These are phyloP conservation scores for Trypoxylus dichotomus DNA, from an alignment of 1,140 invertebrate genomes.

Conservation along the genomic window DNA sequence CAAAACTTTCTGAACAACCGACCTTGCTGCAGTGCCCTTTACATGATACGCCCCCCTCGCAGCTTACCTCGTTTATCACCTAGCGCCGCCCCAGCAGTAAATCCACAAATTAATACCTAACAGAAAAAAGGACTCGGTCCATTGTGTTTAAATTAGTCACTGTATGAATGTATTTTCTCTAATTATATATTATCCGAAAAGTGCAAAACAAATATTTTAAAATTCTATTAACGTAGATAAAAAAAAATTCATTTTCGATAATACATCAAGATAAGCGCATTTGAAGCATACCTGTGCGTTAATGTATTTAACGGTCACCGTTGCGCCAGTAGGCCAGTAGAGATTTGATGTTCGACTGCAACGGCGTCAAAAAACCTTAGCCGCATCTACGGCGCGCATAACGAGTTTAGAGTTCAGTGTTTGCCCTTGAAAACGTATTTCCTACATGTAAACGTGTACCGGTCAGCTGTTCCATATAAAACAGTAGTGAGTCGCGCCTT, in stretches of 20 bases:
- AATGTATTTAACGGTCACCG: background rate
- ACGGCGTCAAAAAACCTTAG: background rate
- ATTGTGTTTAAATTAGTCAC: background rate
- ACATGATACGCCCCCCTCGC: no score
- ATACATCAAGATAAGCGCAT: background rate
- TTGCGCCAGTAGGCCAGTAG: background rate
- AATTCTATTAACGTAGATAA: background rate
- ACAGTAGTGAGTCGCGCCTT: background rate
- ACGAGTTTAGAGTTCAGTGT: background rate
- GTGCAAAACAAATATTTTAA: background rate
- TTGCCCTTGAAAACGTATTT: slow-evolving; percentile 4
- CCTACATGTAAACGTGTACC: background rate
- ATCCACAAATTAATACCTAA: no score
- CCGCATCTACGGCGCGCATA: background rate
- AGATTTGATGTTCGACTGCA: background rate
- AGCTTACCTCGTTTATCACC: no score
- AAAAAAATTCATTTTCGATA: background rate
- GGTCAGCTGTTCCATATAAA: background rate
- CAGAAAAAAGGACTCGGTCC: no score
- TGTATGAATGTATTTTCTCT: no score
- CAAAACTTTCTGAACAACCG: no score
- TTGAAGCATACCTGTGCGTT: background rate
- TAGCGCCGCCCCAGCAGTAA: no score
- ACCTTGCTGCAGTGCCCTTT: no score
- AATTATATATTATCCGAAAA: no score